Conservation (phyloP, 2,797 vertebrate species). For the Scomberomorus guttatus region DNA sequence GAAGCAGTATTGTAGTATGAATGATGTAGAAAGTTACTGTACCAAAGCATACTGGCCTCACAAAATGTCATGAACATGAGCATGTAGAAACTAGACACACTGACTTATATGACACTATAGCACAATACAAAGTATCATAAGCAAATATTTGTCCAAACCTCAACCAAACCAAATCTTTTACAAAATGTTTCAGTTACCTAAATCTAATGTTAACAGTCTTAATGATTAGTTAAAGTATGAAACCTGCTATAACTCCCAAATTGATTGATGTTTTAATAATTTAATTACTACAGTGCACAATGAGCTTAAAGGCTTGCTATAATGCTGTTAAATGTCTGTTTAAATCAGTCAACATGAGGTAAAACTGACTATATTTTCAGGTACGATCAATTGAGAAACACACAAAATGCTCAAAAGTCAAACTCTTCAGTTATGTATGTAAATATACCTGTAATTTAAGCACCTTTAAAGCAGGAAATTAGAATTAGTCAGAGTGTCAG, state of each 20-base stretch:
- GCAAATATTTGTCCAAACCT: neutral
- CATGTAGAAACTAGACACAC: no score
- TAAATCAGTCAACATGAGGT: neutral
- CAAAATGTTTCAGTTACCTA: neutral
- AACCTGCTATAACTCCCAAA: neutral
- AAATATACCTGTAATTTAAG: neutral
- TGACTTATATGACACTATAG: no score
- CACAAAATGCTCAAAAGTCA: neutral
- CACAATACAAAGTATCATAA: neutral
- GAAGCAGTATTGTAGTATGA: neutral
- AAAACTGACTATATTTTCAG: neutral
- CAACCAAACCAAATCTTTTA: neutral
- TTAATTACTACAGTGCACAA: no score
- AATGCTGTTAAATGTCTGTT: neutral
- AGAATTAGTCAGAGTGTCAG: constrained; percentile 30
- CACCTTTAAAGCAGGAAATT: constrained; percentile 8
- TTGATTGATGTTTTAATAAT: neutral
- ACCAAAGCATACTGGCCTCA: neutral
- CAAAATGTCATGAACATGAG: neutral
- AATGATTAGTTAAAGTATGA: no score
- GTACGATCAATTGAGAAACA: neutral
- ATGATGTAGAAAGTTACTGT: neutral
- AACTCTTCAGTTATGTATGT: neutral
- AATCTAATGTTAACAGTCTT: neutral
- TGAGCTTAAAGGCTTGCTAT: neutral